Base-by-base conservation (phyloP, 2,888 invertebrate species). In the Polyommatus icarus region DNA sequence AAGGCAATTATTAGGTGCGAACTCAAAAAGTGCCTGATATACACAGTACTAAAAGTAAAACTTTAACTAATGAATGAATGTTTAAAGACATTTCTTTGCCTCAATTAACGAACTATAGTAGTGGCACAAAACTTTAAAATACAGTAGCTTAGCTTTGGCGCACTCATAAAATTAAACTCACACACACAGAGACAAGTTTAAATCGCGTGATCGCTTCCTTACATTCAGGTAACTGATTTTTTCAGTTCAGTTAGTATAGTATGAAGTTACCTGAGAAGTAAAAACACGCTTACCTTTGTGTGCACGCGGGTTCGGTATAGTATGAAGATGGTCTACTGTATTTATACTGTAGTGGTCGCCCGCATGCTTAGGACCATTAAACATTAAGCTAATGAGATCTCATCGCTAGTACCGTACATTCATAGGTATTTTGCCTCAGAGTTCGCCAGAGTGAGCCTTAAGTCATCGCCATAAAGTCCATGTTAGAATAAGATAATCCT, bases 351-450 rank as follows among this genome's bases (percentile, higher is more conserved):
- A 15, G 46, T 40, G 24, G 36, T 88, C 84, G 87, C 89, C 90
- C 91, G 91, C 91, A 91, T 91, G 89, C 91, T 91, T 91, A 90
- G 87, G 84, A 86, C 90, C 87, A 92, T 92, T 91, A 92, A 89
- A 87, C 89, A 88, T 88, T 86, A 87, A 82, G 86, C 90, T 92
- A 91, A 92, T 92, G 90, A 91, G 90, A 84, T 83, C 86, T 86
- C 85, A 85, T 86, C 86, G 79, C 78, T 76, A 76, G 57, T 76
- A 71, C 73, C 71, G 46, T 7, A 24, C 71, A 77, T 57, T 76
- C 84, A 84, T 84, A 73, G 20, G 40, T 54, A 5, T 54, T 54
- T 18, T 54, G 18, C 54, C 18, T 54, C 54, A 4, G 15, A 54
- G 54, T 54, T 54, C 18, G 18, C 54, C 5, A 54, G 1, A 54